phyloP scores from a whole-genome alignment of 2,888 invertebrate species.

The Nymphalis c-album region DNA sequence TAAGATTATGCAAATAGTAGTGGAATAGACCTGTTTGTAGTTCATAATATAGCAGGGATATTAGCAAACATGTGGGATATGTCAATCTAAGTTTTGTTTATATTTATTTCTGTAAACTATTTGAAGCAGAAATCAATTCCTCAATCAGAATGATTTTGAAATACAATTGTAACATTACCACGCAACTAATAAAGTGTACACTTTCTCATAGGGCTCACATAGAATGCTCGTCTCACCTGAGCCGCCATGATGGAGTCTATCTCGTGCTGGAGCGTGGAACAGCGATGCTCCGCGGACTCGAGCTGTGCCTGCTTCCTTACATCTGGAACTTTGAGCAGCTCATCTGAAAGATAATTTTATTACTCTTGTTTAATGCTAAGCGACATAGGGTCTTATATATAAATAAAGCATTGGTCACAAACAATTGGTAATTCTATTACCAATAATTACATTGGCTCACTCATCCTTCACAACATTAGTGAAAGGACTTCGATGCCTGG shows the following conservation, averaged over 20 bases:
- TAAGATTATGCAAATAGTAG: too few species aligned
- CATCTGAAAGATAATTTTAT: slow-evolving; percentile 48
- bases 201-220: not conserved
- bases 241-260: slow-evolving; percentile 68
- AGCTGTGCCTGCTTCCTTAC: slow-evolving; percentile 72
- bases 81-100: too few species aligned
- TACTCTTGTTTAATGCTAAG: too few species aligned
- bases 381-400: not conserved
- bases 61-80: too few species aligned
- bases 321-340: slow-evolving; percentile 73
- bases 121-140: too few species aligned
- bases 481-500: too few species aligned
- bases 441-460: not conserved
- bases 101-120: too few species aligned
- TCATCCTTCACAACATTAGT: not conserved
- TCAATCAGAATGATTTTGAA: too few species aligned
- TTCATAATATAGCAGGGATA: too few species aligned
- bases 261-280: slow-evolving; percentile 67
- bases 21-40: too few species aligned
- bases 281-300: slow-evolving; percentile 70
- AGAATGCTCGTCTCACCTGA: slow-evolving; percentile 53
- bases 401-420: not conserved
- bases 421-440: too few species aligned
- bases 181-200: not conserved
- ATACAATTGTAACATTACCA: slow-evolving; percentile 5